Evolutionary conservation across 2,797 vertebrate genomes (phyloP), one percentile per base, ranked within the genome.

Genomic region (Rhynchonycteris naso): DNA sequence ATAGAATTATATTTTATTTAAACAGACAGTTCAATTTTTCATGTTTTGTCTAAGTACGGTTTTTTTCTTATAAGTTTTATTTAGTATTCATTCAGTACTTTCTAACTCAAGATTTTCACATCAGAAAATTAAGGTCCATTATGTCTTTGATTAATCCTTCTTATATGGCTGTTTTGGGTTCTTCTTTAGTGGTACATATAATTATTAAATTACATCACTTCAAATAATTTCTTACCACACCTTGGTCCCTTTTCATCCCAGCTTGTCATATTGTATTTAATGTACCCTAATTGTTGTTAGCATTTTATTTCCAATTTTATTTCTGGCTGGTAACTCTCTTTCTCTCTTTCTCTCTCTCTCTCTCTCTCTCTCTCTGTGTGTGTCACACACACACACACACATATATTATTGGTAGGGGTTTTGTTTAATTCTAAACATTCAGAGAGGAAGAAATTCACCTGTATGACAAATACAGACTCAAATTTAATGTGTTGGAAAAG

Each of bases 191-290:
- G 54, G 30, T 9, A n/a, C 52, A 35, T 87, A 11, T 81, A 93
- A 93, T 93, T 91, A 86, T 68, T 74, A 89, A 19, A 35, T 86
- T 66, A 76, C 12, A 80, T 79, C 59, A 83, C 59, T 66, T 87
- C 28, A 92, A 83, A 59, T 90, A 30, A 94, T 22, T 94, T 74
- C 66, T 80, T 84, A 38, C 91, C 84, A 52, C 30, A 59, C 22
- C 3, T 72, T 74, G 21, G 7, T 88, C 8, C 28, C 30, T 58
- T 90, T 92, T 75, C 35, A 65, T 74, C 58, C 69, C 22, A 58
- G 75, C 22, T 54, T 82, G 4, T 78, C 72, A 71, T 80, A 35
- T 90, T 94, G 56, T 26, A 68, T 52, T 54, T 15, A 19, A 7
- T 50, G 11, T 66, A 24, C 2, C 26, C 21, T 75, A 21, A 43